Base-by-base conservation (phyloP, 2,113 vertebrate genomes). In the Tachysurus fulvidraco region DNA sequence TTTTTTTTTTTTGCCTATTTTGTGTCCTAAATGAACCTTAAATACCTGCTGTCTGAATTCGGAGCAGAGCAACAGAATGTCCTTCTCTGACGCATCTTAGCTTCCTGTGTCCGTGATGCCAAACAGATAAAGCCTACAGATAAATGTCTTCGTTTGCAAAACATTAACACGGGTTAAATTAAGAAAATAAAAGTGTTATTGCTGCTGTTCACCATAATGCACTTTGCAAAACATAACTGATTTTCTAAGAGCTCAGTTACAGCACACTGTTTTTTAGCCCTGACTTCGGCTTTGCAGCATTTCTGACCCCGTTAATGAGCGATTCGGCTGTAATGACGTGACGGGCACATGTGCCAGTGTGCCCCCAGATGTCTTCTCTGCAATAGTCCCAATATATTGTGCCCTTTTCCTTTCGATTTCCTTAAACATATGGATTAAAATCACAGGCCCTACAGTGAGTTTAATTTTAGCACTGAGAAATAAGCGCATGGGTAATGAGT, bases 381-480 rank as follows among this genome's bases (percentile, higher is more conserved):
- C 23, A n/a, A 21, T 44, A 76, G 73, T 21, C 41, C 21, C 21
- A 10, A 95, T 96, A 95, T 94, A 96, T 95, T 98, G 97, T 97
- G 97, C 97, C 96, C 94, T 93, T 95, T 96, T 96, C 17, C 93
- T 96, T 95, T 95, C 93, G 84, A 88, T 85, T 96, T 96, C 95
- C 97, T 96, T 54, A 76, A 88, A 90, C 23, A 50, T 67, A 76
- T 57, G 44, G 46, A 91, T 77, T 21, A 73, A 21, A 21, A 67
- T n/a, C 54, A 21, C 73, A 46, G 52, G 23, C 54, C 54, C 55
- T 46, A 78, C 44, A 54, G 69, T 55, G 36, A 67, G 67, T 59
- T 79, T 65, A 17, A 12, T 55, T 85, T 65, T 19, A 84, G 69
- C 41, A 65, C 86, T 44, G 62, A 78, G 69, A 82, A 88, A 85